Evolutionary conservation across 2,888 invertebrate genomes (phyloP).

Genomic region (Hydriomena furcata): DNA sequence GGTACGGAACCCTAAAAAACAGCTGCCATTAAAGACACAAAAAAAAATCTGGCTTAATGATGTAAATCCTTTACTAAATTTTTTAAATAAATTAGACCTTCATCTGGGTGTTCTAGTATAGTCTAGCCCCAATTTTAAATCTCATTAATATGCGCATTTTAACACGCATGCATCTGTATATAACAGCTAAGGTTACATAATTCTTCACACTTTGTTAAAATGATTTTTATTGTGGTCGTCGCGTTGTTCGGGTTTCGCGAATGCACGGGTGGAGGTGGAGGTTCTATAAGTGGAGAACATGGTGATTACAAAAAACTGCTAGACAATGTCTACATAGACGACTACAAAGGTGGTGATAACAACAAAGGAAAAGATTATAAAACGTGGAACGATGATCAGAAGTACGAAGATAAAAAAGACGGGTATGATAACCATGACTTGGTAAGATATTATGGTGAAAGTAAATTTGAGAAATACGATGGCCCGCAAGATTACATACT

Average conservation of each 20-base stretch:
- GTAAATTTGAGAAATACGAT: constrained; percentile 13
- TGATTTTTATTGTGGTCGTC: constrained; percentile 10
- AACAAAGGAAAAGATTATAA: background rate
- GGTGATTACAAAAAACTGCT: constrained; percentile 1
- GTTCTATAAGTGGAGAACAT: background rate
- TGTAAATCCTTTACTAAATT: too few species aligned
- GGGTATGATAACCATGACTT: background rate
- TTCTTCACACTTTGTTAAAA: constrained; percentile 3
- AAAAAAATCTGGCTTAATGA: too few species aligned
- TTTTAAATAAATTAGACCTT: too few species aligned
- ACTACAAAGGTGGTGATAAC: background rate
- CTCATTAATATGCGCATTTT: too few species aligned
- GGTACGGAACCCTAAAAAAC: too few species aligned
- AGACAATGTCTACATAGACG: background rate
- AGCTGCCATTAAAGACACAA: too few species aligned
- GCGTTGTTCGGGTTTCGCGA: constrained; percentile 7
- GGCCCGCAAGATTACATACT: constrained; percentile 11
- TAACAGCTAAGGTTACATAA: background rate
- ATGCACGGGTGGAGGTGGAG: constrained; percentile 5
- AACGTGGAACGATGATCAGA: background rate
- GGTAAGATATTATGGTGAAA: background rate
- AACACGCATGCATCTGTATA: constrained; percentile 14
- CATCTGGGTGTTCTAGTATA: too few species aligned
- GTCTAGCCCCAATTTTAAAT: too few species aligned
- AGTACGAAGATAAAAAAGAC: background rate